phyloP scores from a whole-genome alignment of 2,113 vertebrate genomes.

The Platysteira castanea region DNA sequence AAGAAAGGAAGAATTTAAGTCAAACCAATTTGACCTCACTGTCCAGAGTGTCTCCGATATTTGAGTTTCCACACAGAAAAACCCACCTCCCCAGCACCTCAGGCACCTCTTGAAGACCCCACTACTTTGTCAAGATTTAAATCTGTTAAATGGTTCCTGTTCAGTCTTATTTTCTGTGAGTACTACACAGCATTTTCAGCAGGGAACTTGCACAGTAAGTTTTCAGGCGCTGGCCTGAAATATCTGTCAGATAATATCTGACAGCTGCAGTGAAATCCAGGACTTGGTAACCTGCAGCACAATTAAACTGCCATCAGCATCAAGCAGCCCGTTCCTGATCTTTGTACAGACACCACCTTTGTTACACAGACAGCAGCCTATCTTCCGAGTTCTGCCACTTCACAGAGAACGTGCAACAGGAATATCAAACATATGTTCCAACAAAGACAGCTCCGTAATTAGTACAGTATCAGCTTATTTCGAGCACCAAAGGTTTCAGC shows the following conservation, averaged over 20 bases:
- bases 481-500: not conserved
- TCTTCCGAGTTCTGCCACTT: not conserved
- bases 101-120: not conserved
- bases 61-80: not conserved
- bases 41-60: not conserved
- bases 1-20: not conserved
- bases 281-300: slow-evolving; percentile 5
- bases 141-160: not conserved
- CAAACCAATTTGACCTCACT: not conserved
- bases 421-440: not conserved
- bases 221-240: not conserved
- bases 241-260: not conserved
- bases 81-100: not conserved
- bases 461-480: not conserved
- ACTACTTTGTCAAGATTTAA: not conserved
- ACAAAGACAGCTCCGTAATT: not conserved
- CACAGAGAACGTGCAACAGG: not conserved
- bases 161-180: not conserved
- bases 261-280: not conserved
- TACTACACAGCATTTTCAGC: not conserved
- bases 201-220: not conserved
- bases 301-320: not conserved
- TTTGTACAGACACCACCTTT: slow-evolving; percentile 30
- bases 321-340: not conserved
- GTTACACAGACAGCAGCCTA: not conserved